A percentile compares a stretch with the other conserved stretches of the same genome.
These are phyloP conservation scores for Alexandromys fortis DNA, from an alignment of 2,113 vertebrate species.

Conservation along the genomic window DNA sequence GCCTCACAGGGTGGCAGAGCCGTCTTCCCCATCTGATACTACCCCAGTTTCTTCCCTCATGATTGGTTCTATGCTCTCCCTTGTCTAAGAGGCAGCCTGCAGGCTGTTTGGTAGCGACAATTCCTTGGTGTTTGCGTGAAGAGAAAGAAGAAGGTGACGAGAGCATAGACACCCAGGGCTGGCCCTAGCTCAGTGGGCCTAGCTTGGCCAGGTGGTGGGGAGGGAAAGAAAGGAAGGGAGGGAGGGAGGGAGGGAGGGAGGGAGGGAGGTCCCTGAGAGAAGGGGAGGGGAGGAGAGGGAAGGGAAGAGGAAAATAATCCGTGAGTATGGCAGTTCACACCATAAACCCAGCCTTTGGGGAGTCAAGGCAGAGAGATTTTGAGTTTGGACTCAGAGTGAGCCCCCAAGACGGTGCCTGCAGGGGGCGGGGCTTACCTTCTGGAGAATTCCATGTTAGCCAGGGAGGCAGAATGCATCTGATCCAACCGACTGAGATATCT, in stretches of 20 bases:
- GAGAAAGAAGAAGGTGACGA: not conserved
- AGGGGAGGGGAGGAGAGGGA: not conserved
- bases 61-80: not conserved
- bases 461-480: not conserved
- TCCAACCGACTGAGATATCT: not conserved
- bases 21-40: not conserved
- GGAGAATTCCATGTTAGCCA: slow-evolving; percentile 12
- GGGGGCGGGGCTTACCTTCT: not conserved
- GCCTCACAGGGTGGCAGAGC: not conserved
- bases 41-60: fast-evolving
- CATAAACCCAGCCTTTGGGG: not conserved
- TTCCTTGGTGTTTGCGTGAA: not conserved
- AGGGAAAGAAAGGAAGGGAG: not conserved
- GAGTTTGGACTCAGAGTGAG: not conserved
- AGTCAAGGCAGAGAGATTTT: not conserved
- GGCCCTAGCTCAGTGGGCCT: not conserved
- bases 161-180: too few relatives aligned
- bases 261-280: too few relatives aligned
- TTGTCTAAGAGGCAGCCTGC: not conserved
- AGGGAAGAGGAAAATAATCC: too few relatives aligned
- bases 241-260: too few relatives aligned
- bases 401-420: not conserved
- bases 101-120: fast-evolving
- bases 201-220: too few relatives aligned
- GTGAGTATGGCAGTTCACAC: too few relatives aligned